Base-by-base conservation (phyloP, 2,113 vertebrate genomes). In the Takifugu bimaculatus region DNA sequence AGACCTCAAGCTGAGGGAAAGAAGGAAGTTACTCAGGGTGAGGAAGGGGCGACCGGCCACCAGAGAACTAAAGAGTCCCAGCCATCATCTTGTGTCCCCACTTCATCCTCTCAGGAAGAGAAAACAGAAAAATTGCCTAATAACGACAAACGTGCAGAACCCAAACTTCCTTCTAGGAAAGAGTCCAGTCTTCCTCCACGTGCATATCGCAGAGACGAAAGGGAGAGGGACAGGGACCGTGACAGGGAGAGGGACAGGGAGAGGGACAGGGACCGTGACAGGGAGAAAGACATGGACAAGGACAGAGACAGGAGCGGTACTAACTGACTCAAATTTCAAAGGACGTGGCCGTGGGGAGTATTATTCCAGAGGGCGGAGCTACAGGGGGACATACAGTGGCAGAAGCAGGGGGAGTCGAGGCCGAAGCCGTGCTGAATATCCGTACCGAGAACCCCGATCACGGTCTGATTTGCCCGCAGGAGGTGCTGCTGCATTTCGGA, bases 301-400 rank as follows among this genome's bases (percentile, higher is more conserved):
- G 90, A 91, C n/a, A 86, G 93, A 74, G 96, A 98, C 0, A 87
- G 92, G 65, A 95, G 98, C 57, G 98, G 96, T 95, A n/a, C 94
- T 94, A 28, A 76, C 88, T 28, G 97, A 99, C 52, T 88, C 93
- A 29, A 93, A 84, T 3, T 96, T 94, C 63, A 92, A 96, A 80
- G 95, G 94, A 11, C 91, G 97, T 20, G 97, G 96, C 20, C 89
- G 96, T 15, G 97, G 97, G 0, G 97, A 99, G 63, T 99, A 98
- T 88, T 99, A 99, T 52, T 95, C 97, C 0, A 92, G 97, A 77
- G 97, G 97, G 3, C 91, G 96, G 27, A 99, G 96, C 85, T 99
- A 95, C 32, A 86, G 97, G 54, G 97, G 97, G 43, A 96, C 93
- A 13, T 99, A 99, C 0, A 90, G 96, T 13, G 97, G 97, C 2